Percentiles rank a stretch among this genome's conserved stretches.
These are phyloP conservation scores for Podarcis siculus DNA, from an alignment of 2,797 vertebrate species.

Conservation along the genomic window DNA sequence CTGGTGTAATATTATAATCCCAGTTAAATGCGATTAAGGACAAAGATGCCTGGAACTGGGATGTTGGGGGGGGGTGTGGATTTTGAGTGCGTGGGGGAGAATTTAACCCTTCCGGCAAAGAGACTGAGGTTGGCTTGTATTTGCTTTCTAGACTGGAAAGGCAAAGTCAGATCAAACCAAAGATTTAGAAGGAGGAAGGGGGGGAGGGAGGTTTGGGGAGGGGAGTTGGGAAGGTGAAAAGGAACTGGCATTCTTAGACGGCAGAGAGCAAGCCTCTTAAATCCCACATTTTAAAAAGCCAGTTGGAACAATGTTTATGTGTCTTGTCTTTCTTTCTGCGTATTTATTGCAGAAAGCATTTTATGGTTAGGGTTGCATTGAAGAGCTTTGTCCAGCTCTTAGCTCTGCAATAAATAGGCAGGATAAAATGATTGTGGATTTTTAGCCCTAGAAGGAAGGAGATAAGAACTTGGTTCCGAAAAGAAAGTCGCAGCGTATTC, in stretches of 20 bases:
- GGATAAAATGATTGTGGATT: not conserved
- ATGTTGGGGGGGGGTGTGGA: no score
- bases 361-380: not conserved
- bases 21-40: no score
- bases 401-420: not conserved
- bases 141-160: not conserved
- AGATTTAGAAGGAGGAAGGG: not conserved
- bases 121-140: rapidly evolving
- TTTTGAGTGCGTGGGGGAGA: not conserved
- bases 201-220: no score
- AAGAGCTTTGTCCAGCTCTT: not conserved
- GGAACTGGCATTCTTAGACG: not conserved
- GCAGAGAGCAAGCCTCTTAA: not conserved
- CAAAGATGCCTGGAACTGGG: not conserved
- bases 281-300: not conserved
- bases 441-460: not conserved
- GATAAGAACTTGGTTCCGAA: not conserved
- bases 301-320: rapidly evolving
- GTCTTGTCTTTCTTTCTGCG: not conserved
- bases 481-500: not conserved
- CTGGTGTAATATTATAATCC: not conserved
- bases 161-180: not conserved
- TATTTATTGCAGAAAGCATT: not conserved
- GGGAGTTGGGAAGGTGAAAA: not conserved
- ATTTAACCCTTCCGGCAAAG: not conserved